Percentiles rank a stretch among this genome's conserved stretches.
Evolutionary conservation across 2,888 invertebrate genomes (phyloP).

Genomic region (Artemia sinica): DNA sequence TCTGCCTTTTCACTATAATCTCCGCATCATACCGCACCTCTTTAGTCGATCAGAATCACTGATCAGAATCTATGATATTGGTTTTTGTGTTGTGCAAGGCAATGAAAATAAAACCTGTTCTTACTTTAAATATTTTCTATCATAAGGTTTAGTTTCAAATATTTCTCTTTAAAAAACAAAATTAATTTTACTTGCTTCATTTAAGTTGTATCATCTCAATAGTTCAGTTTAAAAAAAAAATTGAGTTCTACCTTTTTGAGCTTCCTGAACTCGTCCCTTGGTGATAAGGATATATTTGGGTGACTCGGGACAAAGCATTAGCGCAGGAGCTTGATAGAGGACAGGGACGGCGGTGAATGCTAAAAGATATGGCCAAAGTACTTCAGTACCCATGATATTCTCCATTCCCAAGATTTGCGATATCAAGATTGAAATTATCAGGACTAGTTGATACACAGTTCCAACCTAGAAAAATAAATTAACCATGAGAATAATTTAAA

Average conservation of each 20-base stretch:
- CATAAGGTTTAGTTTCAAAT: too few relatives aligned
- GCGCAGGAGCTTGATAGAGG: conserved; percentile 43
- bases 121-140: too few relatives aligned
- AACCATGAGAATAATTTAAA: too few relatives aligned
- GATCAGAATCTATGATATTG: too few relatives aligned
- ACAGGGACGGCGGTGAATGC: conserved; percentile 53
- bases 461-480: conserved; percentile 40
- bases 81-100: too few relatives aligned
- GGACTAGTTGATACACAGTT: conserved; percentile 69
- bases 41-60: too few relatives aligned
- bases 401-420: conserved; percentile 57
- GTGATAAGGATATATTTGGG: conserved; percentile 56
- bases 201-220: too few relatives aligned
- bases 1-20: too few relatives aligned
- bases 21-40: too few relatives aligned
- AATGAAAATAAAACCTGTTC: too few relatives aligned
- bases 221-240: background rate
- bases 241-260: conserved; percentile 43
- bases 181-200: too few relatives aligned
- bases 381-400: conserved; percentile 45
- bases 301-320: conserved; percentile 68
- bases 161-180: too few relatives aligned
- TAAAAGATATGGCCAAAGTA: conserved; percentile 54
- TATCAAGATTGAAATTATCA: conserved; percentile 65
- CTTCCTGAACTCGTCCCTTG: conserved; percentile 49